Evolutionary conservation across 2,113 vertebrate genomes (phyloP), one percentile per base, ranked within the genome.

Genomic region (Plestiodon gilberti): DNA sequence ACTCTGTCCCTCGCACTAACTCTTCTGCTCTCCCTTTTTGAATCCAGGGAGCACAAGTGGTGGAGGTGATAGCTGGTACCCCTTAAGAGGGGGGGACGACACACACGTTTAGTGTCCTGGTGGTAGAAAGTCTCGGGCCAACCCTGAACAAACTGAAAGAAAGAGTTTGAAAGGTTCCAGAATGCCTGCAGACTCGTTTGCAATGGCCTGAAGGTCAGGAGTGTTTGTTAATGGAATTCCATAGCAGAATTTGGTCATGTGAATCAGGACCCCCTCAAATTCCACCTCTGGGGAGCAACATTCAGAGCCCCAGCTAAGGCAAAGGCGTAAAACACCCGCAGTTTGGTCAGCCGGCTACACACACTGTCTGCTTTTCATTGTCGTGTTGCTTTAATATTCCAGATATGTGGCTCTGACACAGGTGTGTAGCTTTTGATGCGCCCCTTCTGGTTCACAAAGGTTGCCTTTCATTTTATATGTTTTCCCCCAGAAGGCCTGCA

Each of bases 391-490:
- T 30, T 80, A 40, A 80, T 80, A 62, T 18, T 3, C 61, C 25
- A 8, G 23, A 30, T 28, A 28, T 65, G 38, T 43, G 78, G 35
- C 35, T 80, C 28, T 64, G 78, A 18, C 78, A 64, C 78, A 43
- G 59, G 30, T 43, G 35, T 65, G 38, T 8, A 43, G 35, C 78
- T 64, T 80, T 80, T 80, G 78, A 80, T 80, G 61, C 25, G 35
- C 10, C 8, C 25, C 43, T 64, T 38, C 35, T 28, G 61, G 61
- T 80, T 80, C 78, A 80, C 78, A 64, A 40, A 80, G 78, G 78
- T 80, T 80, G 78, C 61, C 78, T 80, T 80, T 80, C 61, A 80
- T 80, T 80, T 64, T 40, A 3, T 64, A 8, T 79, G 59, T 40
- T 79, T 64, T 23, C 30, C 35, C 55, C 23, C 61, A 62, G 59